phyloP scores from a whole-genome alignment of 2,113 vertebrate genomes.

The Caranx ignobilis region DNA sequence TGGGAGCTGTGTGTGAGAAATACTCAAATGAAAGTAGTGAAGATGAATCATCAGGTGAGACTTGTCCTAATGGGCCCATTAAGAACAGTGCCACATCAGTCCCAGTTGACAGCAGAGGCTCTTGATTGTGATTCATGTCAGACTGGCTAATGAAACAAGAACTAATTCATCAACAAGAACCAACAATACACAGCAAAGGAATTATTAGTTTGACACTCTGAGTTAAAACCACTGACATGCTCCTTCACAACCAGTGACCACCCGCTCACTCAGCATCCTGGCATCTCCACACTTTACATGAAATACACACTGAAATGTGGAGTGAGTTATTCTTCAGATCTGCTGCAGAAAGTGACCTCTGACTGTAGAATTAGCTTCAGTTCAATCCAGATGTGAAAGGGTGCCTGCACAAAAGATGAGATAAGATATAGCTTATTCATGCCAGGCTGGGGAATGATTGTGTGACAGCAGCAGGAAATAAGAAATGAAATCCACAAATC shows the following conservation, averaged over 20 bases:
- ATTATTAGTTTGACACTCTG: not conserved
- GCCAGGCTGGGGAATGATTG: too few species aligned
- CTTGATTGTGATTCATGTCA: constrained; percentile 8
- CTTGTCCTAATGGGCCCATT: not conserved
- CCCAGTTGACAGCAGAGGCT: not conserved
- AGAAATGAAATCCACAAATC: too few species aligned
- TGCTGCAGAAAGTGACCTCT: not conserved
- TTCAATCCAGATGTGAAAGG: constrained; percentile 31
- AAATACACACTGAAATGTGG: constrained; percentile 1
- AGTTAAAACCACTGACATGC: not conserved
- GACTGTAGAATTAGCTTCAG: constrained; percentile 12
- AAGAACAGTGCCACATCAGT: constrained; percentile 3
- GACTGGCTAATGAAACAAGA: not conserved
- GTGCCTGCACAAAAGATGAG: not conserved
- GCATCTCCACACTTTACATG: not conserved
- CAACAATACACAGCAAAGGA: not conserved
- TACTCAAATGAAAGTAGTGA: constrained; percentile 33
- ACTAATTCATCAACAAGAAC: not conserved
- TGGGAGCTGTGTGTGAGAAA: constrained; percentile 20
- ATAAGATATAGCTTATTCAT: too few species aligned
- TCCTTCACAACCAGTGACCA: not conserved
- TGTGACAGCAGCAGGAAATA: too few species aligned
- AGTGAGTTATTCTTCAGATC: constrained; percentile 21
- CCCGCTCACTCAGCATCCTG: not conserved
- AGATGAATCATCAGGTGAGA: constrained; percentile 7